Conservation (phyloP, 2,888 invertebrate species). For the Graphium colonna region DNA sequence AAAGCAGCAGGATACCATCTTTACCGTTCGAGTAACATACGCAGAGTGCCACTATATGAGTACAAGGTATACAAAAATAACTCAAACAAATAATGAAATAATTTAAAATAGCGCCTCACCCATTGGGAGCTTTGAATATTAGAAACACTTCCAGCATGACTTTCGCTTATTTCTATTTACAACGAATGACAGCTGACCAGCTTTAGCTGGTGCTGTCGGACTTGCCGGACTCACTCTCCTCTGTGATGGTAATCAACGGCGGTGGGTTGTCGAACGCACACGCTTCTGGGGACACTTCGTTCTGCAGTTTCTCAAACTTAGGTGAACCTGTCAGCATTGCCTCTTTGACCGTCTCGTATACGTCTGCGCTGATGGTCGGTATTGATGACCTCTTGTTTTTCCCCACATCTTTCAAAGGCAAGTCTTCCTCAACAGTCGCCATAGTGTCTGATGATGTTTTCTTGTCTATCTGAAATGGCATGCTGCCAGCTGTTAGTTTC, state of each 20-base stretch:
- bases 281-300: constrained; percentile 72
- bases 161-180: constrained; percentile 41
- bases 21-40: too few relatives aligned
- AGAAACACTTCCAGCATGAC: constrained; percentile 29
- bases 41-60: too few relatives aligned
- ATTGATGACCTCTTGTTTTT: constrained; percentile 66
- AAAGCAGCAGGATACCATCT: too few relatives aligned
- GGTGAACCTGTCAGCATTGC: constrained; percentile 76
- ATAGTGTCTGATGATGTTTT: constrained; percentile 40
- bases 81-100: not conserved
- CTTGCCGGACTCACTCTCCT: constrained; percentile 66
- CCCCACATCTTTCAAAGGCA: constrained; percentile 49
- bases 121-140: not conserved
- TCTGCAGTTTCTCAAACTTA: constrained; percentile 79
- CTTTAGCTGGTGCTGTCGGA: constrained; percentile 63
- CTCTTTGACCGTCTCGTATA: constrained; percentile 79
- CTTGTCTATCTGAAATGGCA: constrained; percentile 77
- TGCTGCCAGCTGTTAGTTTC: constrained; percentile 73
- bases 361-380: constrained; percentile 68
- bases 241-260: constrained; percentile 74
- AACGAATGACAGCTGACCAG: constrained; percentile 40
- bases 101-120: not conserved
- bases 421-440: constrained; percentile 64
- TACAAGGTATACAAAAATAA: not conserved
- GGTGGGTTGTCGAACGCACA: constrained; percentile 47